phyloP scores from a whole-genome alignment of 1,140 invertebrate species.

The Stenopsyche tienmushanensis region DNA sequence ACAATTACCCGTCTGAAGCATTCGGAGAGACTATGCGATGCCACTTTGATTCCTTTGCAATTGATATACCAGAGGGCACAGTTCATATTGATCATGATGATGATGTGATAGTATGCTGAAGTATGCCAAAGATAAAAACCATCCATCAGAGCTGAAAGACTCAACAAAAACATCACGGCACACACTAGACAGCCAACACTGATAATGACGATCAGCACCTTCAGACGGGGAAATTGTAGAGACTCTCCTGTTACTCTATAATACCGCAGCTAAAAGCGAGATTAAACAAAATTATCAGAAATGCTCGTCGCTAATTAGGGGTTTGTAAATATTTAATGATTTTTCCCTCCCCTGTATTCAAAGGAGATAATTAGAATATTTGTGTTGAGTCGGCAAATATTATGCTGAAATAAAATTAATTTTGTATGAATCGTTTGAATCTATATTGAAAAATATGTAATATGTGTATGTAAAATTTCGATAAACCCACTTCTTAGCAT shows the following conservation, averaged over 20 bases:
- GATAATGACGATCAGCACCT: conserved; percentile 58
- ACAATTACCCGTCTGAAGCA: conserved; percentile 55
- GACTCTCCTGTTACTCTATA: conserved; percentile 58
- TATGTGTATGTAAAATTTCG: too few relatives aligned
- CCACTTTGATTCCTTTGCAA: conserved; percentile 61
- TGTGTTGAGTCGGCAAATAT: too few relatives aligned
- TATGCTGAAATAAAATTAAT: too few relatives aligned
- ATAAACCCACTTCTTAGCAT: too few relatives aligned
- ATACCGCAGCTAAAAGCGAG: conserved; percentile 51
- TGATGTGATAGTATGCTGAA: conserved; percentile 62
- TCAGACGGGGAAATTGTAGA: conserved; percentile 59
- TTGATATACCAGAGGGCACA: conserved; percentile 66
- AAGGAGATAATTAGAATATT: too few relatives aligned
- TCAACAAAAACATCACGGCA: conserved; percentile 58
- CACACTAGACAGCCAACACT: conserved; percentile 60
- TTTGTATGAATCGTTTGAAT: too few relatives aligned
- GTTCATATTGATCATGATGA: conserved; percentile 67
- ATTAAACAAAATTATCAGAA: too few relatives aligned
- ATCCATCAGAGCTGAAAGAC: conserved; percentile 58
- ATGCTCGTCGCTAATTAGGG: too few relatives aligned
- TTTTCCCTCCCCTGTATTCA: too few relatives aligned
- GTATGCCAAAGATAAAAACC: conserved; percentile 63
- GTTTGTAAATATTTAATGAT: too few relatives aligned
- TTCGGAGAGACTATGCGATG: conserved; percentile 54
- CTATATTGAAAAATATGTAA: too few relatives aligned